Evolutionary conservation across 2,888 invertebrate genomes (phyloP), one percentile per base, ranked within the genome.

Genomic region (Drosophila neoperkinsi): DNA sequence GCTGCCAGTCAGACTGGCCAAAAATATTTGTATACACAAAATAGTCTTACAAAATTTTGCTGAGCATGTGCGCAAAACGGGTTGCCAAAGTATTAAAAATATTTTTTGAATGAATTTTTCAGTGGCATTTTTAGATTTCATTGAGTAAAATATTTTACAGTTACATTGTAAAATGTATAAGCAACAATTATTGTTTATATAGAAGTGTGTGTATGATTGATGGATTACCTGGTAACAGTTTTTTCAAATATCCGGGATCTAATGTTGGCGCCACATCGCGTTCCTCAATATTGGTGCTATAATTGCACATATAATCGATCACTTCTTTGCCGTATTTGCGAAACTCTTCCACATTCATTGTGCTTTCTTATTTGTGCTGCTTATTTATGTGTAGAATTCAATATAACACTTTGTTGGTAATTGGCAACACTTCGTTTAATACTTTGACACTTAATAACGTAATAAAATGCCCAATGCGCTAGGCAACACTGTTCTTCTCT

Each of bases 271-370:
- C 96, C 2, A 97, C 97, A 77, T 96, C 94, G 52, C 96, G 94
- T 46, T 95, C 93, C 34, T 94, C 94, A 63, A 97, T 95, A 68
- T 95, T 95, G 74, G 95, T 95, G 94, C 96, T 94, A 92, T 97
- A 97, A 71, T 96, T 94, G 91, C 96, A 96, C 76, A 97, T 97
- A 92, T 96, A 97, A 92, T 97, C 97, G 72, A 97, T 95, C 96
- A 97, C 96, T 92, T 96, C 95, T 92, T 96, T 96, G 28, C 97
- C 97, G 68, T 96, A 94, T 65, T 94, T 93, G 63, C 96, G 94
- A 93, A 97, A 97, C 85, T 96, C 96, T 86, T 96, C 95, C 21
- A 95, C 94, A 93, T 97, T 95, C 97, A 97, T 97, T 91, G 90
- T 93, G 65, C 58, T 50, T 2, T 38, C 30, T 28, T 65, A 4